These are phyloP conservation scores for Idaea straminata DNA, from an alignment of 2,888 invertebrate genomes.

Conservation along the genomic window DNA sequence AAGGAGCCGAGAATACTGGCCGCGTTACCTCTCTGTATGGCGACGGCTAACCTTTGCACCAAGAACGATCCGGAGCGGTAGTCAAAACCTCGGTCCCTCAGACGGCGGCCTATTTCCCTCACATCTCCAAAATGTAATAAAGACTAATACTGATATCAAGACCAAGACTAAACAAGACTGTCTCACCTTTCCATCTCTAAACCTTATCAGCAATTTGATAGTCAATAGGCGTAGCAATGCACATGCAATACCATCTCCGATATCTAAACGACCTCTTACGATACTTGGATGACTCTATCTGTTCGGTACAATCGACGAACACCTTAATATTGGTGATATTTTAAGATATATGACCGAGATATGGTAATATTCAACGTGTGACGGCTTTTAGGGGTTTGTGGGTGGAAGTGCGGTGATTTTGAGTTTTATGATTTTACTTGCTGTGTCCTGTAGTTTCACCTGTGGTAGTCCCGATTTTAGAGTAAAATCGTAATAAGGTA, in stretches of 20 bases:
- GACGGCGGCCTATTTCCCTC: no score
- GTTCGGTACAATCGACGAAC: background rate
- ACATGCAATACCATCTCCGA: constrained; percentile 52
- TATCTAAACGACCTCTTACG: constrained; percentile 58
- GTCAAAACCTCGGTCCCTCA: no score
- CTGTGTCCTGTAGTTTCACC: background rate
- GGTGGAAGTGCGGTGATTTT: background rate
- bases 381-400: background rate
- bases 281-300: constrained; percentile 59
- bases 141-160: no score
- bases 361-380: background rate
- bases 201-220: constrained; percentile 38
- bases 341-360: background rate
- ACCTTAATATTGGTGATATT: background rate
- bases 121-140: no score
- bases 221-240: constrained; percentile 60
- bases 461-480: background rate
- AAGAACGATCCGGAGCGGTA: no score
- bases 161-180: background rate
- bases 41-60: no score
- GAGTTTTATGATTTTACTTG: background rate
- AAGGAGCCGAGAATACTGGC: no score
- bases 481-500: no score
- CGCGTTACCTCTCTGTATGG: no score
- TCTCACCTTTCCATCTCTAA: constrained; percentile 14